Evolutionary conservation across 2,113 vertebrate genomes (phyloP), one percentile per base, ranked within the genome.

Genomic region (Phocoena sinus): DNA sequence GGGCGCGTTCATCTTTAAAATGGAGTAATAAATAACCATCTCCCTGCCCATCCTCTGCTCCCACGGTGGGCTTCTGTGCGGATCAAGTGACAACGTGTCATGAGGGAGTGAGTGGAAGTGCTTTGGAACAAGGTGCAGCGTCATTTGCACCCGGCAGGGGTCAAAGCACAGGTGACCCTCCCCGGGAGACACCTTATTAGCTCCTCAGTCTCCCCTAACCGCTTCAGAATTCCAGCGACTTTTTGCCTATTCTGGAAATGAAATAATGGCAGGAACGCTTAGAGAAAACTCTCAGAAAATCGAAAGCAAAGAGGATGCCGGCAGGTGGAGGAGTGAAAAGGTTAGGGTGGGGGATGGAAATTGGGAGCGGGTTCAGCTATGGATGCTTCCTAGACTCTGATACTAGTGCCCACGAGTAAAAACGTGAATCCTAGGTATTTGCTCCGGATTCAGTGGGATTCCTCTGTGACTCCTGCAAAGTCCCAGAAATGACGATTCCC

Each of bases 1-100:
- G 33, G 33, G 21, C 3, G 3, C 7, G 33, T n/a, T 56, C 36
- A 1, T 80, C 86, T 47, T 73, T 33, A 67, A 76, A 70, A 63
- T 11, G n/a, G 50, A 25, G 13, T n/a, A 21, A 20, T 71, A n/a
- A 8, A 15, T 33, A 76, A 53, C 25, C 2, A 28, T 6, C 3
- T 1, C 38, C 5, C 9, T 9, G 31, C 18, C 44, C 60, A 25
- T 17, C 15, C 23, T 68, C 18, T n/a, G 53, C 65, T 56, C 10
- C 8, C 17, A 6, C 0, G 0, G 4, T 6, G 31, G 47, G 67
- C 26, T 91, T 73, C 38, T 0, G 9, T 20, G 28, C 2, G 0
- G 53, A 33, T 28, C 62, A 20, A 23, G 71, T 1, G 77, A 84
- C 6, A 0, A 62, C 14, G 0, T 14, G 70, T 88, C 53, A 5